phyloP scores from a whole-genome alignment of 2,113 vertebrate genomes.

The Hypocryptadius cinnamomeus region DNA sequence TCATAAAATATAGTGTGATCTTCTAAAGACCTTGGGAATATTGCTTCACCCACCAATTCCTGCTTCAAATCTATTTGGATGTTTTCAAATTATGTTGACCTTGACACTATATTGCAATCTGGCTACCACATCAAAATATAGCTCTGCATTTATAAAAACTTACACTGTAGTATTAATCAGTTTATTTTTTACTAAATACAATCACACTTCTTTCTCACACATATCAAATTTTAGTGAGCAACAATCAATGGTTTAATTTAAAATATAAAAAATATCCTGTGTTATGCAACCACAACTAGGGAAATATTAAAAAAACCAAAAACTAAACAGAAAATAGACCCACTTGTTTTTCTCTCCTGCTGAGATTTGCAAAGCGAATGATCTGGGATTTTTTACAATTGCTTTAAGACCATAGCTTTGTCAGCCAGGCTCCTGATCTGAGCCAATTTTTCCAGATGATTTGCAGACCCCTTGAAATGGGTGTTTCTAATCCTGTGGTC shows the following conservation, averaged over 20 bases:
- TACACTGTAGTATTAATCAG: not conserved
- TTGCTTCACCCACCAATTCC: not conserved
- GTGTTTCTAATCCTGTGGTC: not conserved
- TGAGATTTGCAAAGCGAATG: constrained; percentile 20
- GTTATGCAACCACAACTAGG: not conserved
- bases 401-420: constrained; percentile 28
- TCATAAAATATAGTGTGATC: not conserved
- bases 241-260: not conserved
- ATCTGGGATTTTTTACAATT: not conserved
- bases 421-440: constrained; percentile 10
- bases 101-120: not conserved
- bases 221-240: not conserved
- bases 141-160: not conserved
- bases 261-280: not conserved
- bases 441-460: constrained; percentile 53
- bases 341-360: not conserved
- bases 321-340: not conserved
- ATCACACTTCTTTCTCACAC: not conserved
- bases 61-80: not conserved
- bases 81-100: constrained; percentile 16
- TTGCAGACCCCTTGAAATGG: constrained; percentile 13
- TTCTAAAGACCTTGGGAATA: not conserved
- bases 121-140: not conserved
- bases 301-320: not conserved
- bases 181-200: not conserved